phyloP scores from a whole-genome alignment of 30 jellyfish, hydroid and myxozoan genomes.

The Hydra vulgaris region DNA sequence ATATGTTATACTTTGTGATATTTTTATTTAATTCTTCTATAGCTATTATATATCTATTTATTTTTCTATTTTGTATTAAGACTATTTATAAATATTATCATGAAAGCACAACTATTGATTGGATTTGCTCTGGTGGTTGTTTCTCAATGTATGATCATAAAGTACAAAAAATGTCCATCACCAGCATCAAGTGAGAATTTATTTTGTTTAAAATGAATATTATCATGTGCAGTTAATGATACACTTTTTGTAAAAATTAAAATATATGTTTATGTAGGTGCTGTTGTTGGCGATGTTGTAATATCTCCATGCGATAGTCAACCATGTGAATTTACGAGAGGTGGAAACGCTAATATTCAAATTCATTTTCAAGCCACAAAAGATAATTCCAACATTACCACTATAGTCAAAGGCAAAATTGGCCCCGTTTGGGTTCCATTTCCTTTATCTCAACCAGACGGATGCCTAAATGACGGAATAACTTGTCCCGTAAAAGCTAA shows the following conservation, averaged over 20 bases:
- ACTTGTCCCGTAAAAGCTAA: slow-evolving; percentile 12
- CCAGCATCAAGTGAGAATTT: background rate
- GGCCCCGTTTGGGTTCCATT: slow-evolving; percentile 14
- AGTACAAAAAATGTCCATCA: background rate
- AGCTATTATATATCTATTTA: no score
- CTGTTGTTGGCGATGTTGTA: background rate
- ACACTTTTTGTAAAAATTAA: no score
- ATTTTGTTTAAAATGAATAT: background rate
- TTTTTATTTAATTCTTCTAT: no score
- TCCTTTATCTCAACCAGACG: slow-evolving; percentile 9
- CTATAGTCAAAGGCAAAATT: slow-evolving; percentile 2
- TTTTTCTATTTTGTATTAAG: no score
- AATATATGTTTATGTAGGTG: no score
- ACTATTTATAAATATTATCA: no score
- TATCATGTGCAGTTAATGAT: no score
- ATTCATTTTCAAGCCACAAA: slow-evolving; percentile 1
- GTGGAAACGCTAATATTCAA: background rate
- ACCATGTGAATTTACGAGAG: background rate
- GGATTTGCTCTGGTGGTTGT: background rate
- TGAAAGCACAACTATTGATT: background rate
- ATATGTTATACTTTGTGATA: no score
- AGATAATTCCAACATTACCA: background rate
- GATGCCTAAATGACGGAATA: background rate
- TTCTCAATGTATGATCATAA: background rate
- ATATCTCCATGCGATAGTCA: slow-evolving; percentile 13